phyloP scores from a whole-genome alignment of 2,888 invertebrate genomes.

The Tenthredo notha region DNA sequence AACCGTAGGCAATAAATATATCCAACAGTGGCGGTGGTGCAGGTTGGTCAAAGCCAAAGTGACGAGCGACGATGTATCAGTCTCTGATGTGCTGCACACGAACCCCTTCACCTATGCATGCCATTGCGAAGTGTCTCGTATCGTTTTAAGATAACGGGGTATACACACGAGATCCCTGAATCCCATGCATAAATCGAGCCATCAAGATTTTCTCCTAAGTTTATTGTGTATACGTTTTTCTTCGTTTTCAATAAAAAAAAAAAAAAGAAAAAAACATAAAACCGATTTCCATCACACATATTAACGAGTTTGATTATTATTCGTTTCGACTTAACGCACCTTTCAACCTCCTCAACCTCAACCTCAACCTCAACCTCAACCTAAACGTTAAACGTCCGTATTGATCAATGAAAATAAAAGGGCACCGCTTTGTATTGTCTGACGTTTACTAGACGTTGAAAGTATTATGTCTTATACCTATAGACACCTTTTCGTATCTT shows the following conservation, averaged over 20 bases:
- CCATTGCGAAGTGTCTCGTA: background rate
- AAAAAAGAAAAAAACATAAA: no score
- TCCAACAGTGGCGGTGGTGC: constrained; percentile 4
- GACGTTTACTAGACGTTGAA: constrained; percentile 69
- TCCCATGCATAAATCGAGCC: background rate
- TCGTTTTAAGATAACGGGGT: background rate
- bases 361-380: background rate
- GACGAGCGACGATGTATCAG: constrained; percentile 40
- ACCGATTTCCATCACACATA: background rate
- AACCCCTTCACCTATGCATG: background rate
- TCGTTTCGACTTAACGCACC: background rate
- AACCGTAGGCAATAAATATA: constrained; percentile 43
- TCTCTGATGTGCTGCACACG: background rate
- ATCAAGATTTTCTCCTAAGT: no score
- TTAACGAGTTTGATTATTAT: background rate
- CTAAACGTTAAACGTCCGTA: constrained; percentile 44
- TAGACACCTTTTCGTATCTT: background rate
- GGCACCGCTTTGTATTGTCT: constrained; percentile 70
- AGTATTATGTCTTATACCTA: constrained; percentile 59
- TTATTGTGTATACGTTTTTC: no score
- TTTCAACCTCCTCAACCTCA: background rate
- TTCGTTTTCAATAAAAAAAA: no score
- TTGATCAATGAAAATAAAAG: constrained; percentile 64
- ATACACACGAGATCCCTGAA: background rate
- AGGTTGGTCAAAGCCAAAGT: constrained; percentile 39